Evolutionary conservation across 2,797 vertebrate genomes (phyloP).

Genomic region (Myotis pilosus): DNA sequence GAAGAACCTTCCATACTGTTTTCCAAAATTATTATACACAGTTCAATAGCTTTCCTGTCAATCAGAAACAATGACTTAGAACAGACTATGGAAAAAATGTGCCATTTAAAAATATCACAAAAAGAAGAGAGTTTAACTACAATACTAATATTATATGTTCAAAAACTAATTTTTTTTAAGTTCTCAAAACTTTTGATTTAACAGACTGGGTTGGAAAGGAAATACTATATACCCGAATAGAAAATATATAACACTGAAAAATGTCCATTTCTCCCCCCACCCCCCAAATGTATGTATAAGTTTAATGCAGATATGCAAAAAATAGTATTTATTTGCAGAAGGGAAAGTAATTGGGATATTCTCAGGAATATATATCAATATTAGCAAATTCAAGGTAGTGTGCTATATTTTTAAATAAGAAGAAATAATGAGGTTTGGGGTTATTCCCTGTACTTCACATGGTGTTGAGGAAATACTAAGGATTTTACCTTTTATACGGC

Average conservation of each 20-base stretch:
- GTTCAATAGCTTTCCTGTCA: background rate
- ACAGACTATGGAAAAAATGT: background rate
- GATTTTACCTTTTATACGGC: background rate
- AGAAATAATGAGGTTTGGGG: background rate
- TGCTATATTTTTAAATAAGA: constrained; percentile 5
- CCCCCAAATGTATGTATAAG: background rate
- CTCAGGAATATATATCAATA: background rate
- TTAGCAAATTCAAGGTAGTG: background rate
- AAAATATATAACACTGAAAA: background rate
- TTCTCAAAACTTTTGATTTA: background rate
- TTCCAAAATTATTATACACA: background rate
- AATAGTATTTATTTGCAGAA: background rate
- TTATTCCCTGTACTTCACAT: background rate
- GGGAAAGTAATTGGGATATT: background rate
- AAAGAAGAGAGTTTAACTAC: background rate
- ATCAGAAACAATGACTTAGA: background rate
- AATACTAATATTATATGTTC: background rate
- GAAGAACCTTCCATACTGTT: background rate
- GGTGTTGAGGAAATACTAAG: background rate
- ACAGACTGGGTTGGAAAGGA: background rate
- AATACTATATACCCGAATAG: background rate
- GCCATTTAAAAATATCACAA: background rate
- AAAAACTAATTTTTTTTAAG: background rate
- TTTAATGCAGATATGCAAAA: background rate
- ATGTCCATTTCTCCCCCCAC: background rate